Conservation (phyloP, 2,113 vertebrate genomes). For the Clarias gariepinus region DNA sequence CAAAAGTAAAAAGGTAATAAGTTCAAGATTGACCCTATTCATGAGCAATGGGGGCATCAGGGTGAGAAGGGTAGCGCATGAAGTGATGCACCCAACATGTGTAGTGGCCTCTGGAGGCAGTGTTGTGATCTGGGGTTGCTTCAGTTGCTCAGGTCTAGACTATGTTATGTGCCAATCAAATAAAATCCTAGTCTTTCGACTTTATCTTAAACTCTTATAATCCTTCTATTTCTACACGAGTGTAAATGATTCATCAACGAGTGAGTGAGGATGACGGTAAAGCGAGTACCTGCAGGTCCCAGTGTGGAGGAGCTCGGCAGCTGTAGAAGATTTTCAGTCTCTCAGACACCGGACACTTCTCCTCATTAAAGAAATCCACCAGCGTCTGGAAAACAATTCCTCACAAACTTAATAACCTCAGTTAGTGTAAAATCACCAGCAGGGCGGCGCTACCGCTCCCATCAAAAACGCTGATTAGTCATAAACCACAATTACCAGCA, state of each 20-base stretch:
- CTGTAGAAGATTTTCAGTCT: slow-evolving; percentile 94
- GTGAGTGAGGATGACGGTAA: not conserved
- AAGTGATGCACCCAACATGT: too few relatives aligned
- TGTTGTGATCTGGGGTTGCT: too few relatives aligned
- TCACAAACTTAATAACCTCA: not conserved
- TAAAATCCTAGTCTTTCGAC: too few relatives aligned
- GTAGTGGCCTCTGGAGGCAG: too few relatives aligned
- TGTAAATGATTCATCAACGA: not conserved
- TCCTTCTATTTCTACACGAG: not conserved
- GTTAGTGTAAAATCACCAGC: not conserved
- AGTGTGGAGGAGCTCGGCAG: slow-evolving; percentile 83
- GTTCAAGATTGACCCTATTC: too few relatives aligned
- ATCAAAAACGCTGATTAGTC: not conserved
- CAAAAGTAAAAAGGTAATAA: too few relatives aligned
- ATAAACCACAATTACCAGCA: not conserved
- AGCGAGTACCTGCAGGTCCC: slow-evolving; percentile 83
- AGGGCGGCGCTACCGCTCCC: not conserved
- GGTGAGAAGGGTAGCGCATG: too few relatives aligned
- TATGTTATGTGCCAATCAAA: too few relatives aligned
- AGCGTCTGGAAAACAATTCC: slow-evolving; percentile 66
- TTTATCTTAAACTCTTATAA: too few relatives aligned
- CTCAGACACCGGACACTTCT: slow-evolving; percentile 75
- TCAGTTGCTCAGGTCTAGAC: too few relatives aligned
- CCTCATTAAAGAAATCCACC: slow-evolving; percentile 87
- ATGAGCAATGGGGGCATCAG: too few relatives aligned